These are phyloP conservation scores for Achatina immaculata DNA, from an alignment of 1,140 invertebrate species.

Conservation along the genomic window DNA sequence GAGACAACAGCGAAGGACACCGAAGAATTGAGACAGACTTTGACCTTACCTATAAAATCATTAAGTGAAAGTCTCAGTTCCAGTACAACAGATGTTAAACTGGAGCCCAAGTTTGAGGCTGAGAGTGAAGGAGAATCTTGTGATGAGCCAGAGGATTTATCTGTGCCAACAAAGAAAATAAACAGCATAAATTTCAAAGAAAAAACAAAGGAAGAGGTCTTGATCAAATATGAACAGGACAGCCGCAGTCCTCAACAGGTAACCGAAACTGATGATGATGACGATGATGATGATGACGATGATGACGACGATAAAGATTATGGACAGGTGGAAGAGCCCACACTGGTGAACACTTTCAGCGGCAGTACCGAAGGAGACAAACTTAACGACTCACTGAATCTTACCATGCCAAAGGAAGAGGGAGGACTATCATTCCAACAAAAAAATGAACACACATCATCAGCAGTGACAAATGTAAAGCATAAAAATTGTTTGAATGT, in stretches of 20 bases:
- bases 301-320: conserved; percentile 44
- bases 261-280: background rate
- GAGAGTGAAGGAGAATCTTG: background rate
- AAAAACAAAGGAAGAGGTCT: background rate
- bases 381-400: conserved; percentile 55
- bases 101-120: background rate
- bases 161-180: background rate
- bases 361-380: conserved; percentile 39
- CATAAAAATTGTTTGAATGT: background rate
- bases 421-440: background rate
- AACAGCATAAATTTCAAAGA: background rate
- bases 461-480: background rate
- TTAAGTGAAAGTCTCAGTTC: background rate
- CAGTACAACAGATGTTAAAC: background rate
- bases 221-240: background rate
- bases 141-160: conserved; percentile 14
- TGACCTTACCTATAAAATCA: background rate
- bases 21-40: background rate
- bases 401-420: conserved; percentile 49
- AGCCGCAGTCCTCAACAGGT: background rate
- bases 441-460: background rate
- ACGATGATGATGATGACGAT: conserved; percentile 35
- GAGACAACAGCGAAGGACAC: background rate
- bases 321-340: conserved; percentile 38
- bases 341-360: conserved; percentile 22